Conservation (phyloP, 2,888 invertebrate genomes). For the Caenorhabditis macrosperma region DNA sequence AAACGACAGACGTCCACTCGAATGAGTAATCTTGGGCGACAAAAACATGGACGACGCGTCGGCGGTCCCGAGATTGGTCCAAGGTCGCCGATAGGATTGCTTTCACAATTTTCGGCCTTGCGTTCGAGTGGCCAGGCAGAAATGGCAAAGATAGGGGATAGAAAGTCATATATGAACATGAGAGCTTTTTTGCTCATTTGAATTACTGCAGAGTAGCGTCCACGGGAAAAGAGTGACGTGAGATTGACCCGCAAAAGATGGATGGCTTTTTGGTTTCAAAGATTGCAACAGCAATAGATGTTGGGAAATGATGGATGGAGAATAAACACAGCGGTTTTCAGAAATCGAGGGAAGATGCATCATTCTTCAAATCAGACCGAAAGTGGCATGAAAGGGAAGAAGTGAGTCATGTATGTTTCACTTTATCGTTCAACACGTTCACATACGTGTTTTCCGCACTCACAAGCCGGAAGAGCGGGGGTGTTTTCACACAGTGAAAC, state of each 20-base stretch:
- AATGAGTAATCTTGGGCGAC: constrained; percentile 40
- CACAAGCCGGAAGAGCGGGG: constrained; percentile 7
- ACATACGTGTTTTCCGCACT: constrained; percentile 38
- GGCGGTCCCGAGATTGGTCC: constrained; percentile 1
- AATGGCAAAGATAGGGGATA: not conserved
- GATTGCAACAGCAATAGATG: constrained; percentile 29
- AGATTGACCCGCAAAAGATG: constrained; percentile 48
- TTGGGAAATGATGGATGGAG: constrained; percentile 42
- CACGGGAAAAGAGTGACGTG: constrained; percentile 19
- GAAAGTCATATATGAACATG: not conserved
- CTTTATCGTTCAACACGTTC: constrained; percentile 24
- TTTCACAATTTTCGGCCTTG: constrained; percentile 12
- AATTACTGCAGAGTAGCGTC: constrained; percentile 26
- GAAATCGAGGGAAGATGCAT: not conserved
- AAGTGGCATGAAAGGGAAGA: constrained; percentile 4
- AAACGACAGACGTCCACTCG: constrained; percentile 27
- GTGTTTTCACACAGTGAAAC: constrained; percentile 17
- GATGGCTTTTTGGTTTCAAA: constrained; percentile 40
- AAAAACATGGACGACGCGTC: constrained; percentile 14
- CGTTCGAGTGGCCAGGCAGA: not conserved
- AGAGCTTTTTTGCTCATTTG: constrained; percentile 34
- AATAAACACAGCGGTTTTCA: constrained; percentile 17
- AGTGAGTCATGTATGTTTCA: constrained; percentile 48
- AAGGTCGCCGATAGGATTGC: constrained; percentile 27
- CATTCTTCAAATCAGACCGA: not conserved